Evolutionary conservation across 2,797 vertebrate species (phyloP).

Genomic region (Momotus momota): DNA sequence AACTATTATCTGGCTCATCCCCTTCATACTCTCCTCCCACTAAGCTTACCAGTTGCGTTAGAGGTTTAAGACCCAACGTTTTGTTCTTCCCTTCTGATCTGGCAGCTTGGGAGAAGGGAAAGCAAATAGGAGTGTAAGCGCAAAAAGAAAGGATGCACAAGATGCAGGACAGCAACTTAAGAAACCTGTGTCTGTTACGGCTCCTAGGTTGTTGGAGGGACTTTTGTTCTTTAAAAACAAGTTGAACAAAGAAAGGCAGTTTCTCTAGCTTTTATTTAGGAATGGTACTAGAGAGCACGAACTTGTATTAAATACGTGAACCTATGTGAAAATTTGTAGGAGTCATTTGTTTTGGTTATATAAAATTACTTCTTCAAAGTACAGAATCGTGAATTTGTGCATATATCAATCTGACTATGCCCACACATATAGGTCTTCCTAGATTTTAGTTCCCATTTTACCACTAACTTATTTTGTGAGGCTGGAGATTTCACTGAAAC

Average conservation of each 20-base stretch:
- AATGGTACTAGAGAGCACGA: not conserved
- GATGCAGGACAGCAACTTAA: not conserved
- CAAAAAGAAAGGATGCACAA: not conserved
- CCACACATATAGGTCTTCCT: not conserved
- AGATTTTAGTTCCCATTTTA: not conserved
- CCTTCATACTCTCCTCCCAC: not conserved
- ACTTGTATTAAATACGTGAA: not conserved
- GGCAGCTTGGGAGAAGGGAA: not conserved
- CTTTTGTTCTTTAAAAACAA: not conserved
- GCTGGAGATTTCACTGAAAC: not conserved
- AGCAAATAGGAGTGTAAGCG: not conserved
- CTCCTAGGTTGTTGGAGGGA: not conserved
- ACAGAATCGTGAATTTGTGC: not conserved
- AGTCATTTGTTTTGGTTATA: not conserved
- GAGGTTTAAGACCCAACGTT: not conserved
- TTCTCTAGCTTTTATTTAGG: not conserved
- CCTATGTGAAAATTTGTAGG: accelerated
- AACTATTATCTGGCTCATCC: not conserved
- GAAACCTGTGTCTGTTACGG: not conserved
- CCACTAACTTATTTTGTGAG: not conserved
- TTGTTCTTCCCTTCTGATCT: not conserved
- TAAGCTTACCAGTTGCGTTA: not conserved
- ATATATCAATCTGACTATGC: not conserved
- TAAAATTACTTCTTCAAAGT: not conserved
- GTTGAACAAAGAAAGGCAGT: not conserved